These are phyloP conservation scores for Reticulitermes lucifugus DNA, from an alignment of 2,888 invertebrate genomes.

Conservation along the genomic window DNA sequence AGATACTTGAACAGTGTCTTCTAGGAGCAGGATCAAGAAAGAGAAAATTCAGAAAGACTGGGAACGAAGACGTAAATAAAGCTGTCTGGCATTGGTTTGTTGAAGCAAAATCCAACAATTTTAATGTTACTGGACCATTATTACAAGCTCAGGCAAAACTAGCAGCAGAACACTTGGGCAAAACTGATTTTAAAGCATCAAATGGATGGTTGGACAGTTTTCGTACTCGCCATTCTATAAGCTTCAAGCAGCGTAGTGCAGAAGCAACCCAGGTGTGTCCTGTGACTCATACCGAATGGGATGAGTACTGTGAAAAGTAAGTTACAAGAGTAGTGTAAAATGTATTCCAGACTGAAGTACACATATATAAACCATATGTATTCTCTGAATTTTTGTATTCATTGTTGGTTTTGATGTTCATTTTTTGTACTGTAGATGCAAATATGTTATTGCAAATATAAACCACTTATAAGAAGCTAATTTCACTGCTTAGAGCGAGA, in stretches of 20 bases:
- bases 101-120: not conserved
- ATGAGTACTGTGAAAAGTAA: not conserved
- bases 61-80: not conserved
- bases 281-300: not conserved
- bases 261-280: not conserved
- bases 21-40: not conserved
- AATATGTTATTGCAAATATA: too few species aligned
- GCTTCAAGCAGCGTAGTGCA: not conserved
- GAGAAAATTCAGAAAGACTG: not conserved
- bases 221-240: not conserved
- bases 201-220: constrained; percentile 16
- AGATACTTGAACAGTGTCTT: not conserved
- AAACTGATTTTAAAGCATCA: constrained; percentile 5
- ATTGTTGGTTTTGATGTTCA: too few species aligned
- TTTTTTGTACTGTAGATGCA: too few species aligned
- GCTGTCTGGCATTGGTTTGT: constrained; percentile 7
- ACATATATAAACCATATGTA: too few species aligned
- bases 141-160: constrained; percentile 12
- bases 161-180: not conserved
- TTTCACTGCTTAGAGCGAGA: too few species aligned
- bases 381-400: too few species aligned
- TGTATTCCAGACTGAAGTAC: not conserved
- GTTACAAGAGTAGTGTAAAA: not conserved
- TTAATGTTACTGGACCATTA: not conserved
- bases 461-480: too few species aligned